Evolutionary conservation across 2,797 vertebrate genomes (phyloP), one percentile per base, ranked within the genome.

Genomic region (Squalus acanthias): DNA sequence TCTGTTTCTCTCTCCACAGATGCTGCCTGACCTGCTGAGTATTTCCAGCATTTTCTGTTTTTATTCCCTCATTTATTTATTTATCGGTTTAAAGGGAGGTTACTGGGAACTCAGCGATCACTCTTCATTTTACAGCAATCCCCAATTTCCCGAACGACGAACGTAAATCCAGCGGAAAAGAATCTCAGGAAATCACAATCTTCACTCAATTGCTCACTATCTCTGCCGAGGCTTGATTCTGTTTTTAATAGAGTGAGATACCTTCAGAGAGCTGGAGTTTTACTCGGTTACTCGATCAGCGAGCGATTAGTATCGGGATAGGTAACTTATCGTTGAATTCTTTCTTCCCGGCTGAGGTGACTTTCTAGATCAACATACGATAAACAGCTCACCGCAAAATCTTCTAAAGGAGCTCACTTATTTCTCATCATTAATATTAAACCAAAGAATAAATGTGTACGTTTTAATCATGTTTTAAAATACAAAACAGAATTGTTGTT

Each of bases 391-490:
- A 33, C 26, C 20, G 87, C 26, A 33, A 53, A 4, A 24, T 12
- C 53, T 26, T 60, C 10, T 13, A 29, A 60, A 89, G 29, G 72
- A 33, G 87, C 3, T 91, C 17, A 33, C 57, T 39, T 82, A 39
- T 17, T 88, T 8, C 85, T 88, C 50, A n/a, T 85, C 82, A 20
- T 13, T 89, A 57, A 57, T 20, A 95, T 15, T 13, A 74, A 95
- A 29, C 67, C 93, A 70, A 95, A 95, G 65, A 95, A 95, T 50
- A 74, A 74, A 95, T 57, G 94, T 20, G 2, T 57, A 95, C 15
- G 33, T 72, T 95, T 95, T 76, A 95, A 93, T 67, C 10, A 67
- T 93, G 69, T 93, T 95, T 95, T 74, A 24, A 33, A 76, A 76
- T 74, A 67, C 91, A 69, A 93, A 93, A 67, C 82, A 85, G 46